Evolutionary conservation across 2,888 invertebrate species (phyloP), one percentile per base, ranked within the genome.

Genomic region (Smittia aterrima): DNA sequence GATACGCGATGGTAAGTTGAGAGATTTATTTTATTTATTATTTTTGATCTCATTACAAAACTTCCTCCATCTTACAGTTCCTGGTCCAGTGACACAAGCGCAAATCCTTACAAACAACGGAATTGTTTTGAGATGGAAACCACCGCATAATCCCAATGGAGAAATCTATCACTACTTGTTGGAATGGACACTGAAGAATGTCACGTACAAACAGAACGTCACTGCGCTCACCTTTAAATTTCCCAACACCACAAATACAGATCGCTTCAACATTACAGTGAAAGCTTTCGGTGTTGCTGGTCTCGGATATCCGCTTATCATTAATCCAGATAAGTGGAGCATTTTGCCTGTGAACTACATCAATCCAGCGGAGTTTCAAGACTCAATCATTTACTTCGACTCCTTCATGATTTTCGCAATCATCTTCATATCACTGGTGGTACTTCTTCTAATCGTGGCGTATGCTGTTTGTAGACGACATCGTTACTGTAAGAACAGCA

Each of bases 261-360:
- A 82, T 22, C 81, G 81, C 78, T 81, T 83, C 53, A 81, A 83
- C 76, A 80, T 83, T 40, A 80, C 83, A 9, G 79, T 83, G 1
- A 80, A 82, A 7, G 83, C 82, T 1, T 80, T 82, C 11, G 82
- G 83, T 1, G 81, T 81, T 38, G 81, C 80, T 1, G 83, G 82
- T 6, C 40, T 74, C n/a, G 74, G 74, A 24, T 18, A 41, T 66
- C 74, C 74, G 16, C 22, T 74, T 6, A 25, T 27, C 4, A 47
- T 74, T 3, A 38, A 74, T 32, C 66, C 66, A 2, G 18, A 18
- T n/a, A 54, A 54, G 18, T 62, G 38, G 18, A 41, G n/a, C 11
- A 70, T 54, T 16, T 27, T 53, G 27, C 53, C 53, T 1, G 9
- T 27, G 0, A 27, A 54, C n/a, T 18, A 53, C 11, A 53, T 53